Evolutionary conservation across 2,797 vertebrate species (phyloP).

Genomic region (Todus mexicanus): DNA sequence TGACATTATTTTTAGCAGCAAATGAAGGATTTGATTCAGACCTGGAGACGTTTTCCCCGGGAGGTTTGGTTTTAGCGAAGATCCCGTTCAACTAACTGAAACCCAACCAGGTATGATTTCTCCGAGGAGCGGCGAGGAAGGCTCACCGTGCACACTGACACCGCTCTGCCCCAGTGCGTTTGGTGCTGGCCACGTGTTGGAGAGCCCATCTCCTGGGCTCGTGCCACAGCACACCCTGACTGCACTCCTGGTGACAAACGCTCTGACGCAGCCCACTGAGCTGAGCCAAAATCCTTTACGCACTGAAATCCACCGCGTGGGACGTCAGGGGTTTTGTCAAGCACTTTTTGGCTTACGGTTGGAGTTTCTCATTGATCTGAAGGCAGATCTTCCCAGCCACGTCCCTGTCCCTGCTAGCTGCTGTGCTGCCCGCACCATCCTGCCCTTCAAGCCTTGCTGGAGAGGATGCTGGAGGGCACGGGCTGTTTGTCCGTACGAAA

Average conservation of each 20-base stretch:
- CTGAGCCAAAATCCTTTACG: background rate
- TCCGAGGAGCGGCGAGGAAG: background rate
- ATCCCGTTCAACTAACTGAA: background rate
- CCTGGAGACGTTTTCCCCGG: background rate
- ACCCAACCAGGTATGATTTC: fast-evolving
- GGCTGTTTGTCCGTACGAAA: background rate
- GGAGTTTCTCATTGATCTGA: background rate
- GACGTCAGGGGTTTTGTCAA: background rate
- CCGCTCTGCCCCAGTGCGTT: fast-evolving
- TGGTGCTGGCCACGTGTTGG: background rate
- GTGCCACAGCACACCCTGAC: fast-evolving
- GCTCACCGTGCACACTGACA: background rate
- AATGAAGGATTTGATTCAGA: background rate
- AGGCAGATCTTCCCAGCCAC: background rate
- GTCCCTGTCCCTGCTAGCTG: background rate
- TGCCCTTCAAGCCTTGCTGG: conserved; percentile 21
- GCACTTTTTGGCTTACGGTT: background rate
- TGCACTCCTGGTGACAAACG: background rate
- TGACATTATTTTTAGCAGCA: conserved; percentile 48
- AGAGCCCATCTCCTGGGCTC: background rate
- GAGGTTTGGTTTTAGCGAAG: background rate
- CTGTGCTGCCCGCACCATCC: fast-evolving
- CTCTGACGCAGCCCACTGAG: background rate
- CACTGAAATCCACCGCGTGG: fast-evolving
- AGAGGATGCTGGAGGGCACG: background rate